Base-by-base conservation (phyloP, 2,797 vertebrate species). In the Gorsachius magnificus region DNA sequence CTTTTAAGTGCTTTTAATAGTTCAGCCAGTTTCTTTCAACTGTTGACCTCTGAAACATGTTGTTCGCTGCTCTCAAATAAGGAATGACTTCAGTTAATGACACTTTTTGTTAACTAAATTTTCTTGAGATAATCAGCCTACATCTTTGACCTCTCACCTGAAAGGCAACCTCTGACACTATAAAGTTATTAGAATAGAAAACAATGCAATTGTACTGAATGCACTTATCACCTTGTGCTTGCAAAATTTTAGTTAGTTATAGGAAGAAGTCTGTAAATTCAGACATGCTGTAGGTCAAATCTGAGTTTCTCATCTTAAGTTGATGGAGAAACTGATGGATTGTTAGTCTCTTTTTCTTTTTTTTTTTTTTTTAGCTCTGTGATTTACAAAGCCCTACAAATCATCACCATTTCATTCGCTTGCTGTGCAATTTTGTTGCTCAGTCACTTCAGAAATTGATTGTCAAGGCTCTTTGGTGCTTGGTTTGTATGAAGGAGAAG, bases 1-100 rank as follows among this genome's bases (percentile, higher is more conserved):
- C 58, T 82, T 65, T 36, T 78, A 82, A 45, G 10, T 84, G 28
- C 21, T 94, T 97, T 95, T 92, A 96, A 84, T 93, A 91, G 72
- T 92, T 95, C 65, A 43, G 38, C 13, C 64, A 69, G 22, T 43
- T 89, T 71, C 61, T 89, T 91, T 70, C 87, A 92, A 45, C 80
- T 93, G 65, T 91, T 97, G 93, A 94, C 72, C 41, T 94, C 68
- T 57, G 86, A 65, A 95, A 89, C 63, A 71, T 36, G 74, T 87
- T 82, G 63, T 82, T 97, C 95, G 17, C 68, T 89, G 61, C 70
- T 97, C 84, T 79, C 77, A 95, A 92, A 89, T 79, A 89, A 96
- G 58, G 63, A 96, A 90, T 86, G 31, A 83, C 81, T 21, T 86
- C 46, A 57, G 24, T 78, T 93, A 93, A 91, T 82, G 83, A 96